A percentile compares a stretch with the other conserved stretches of the same genome.
phyloP scores from a whole-genome alignment of 2,113 vertebrate species.

The Ranitomeya variabilis region DNA sequence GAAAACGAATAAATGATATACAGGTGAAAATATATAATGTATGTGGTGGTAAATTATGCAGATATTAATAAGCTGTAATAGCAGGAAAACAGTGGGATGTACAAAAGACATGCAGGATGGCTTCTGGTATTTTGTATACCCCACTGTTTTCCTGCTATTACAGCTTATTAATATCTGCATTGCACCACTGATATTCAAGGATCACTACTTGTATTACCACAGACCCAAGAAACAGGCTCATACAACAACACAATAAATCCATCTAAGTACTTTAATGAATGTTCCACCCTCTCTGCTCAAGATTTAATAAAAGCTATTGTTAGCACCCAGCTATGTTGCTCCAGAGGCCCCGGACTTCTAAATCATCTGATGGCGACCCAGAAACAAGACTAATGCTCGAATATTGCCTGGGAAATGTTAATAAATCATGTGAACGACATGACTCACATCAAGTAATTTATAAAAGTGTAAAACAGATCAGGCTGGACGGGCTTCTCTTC shows the following conservation, averaged over 20 bases:
- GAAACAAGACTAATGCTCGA: background rate
- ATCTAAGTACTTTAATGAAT: background rate
- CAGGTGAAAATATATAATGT: too few species aligned
- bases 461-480: background rate
- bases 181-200: background rate
- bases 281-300: background rate
- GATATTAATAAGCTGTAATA: too few species aligned
- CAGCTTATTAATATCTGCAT: background rate
- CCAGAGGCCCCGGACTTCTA: background rate
- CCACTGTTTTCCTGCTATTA: background rate
- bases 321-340: background rate
- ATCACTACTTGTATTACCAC: background rate
- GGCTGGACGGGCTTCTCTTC: background rate
- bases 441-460: background rate
- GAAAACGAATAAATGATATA: too few species aligned
- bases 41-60: background rate
- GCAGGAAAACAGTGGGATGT: too few species aligned
- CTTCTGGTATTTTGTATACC: background rate
- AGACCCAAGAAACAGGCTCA: background rate
- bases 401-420: background rate
- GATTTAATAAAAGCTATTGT: slow-evolving; percentile 1
- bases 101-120: background rate
- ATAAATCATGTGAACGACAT: background rate
- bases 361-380: background rate
- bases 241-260: background rate